Percentiles rank a stretch among this genome's conserved stretches.
phyloP scores from a whole-genome alignment of 2,888 invertebrate species.

The Apoda limacodes region DNA sequence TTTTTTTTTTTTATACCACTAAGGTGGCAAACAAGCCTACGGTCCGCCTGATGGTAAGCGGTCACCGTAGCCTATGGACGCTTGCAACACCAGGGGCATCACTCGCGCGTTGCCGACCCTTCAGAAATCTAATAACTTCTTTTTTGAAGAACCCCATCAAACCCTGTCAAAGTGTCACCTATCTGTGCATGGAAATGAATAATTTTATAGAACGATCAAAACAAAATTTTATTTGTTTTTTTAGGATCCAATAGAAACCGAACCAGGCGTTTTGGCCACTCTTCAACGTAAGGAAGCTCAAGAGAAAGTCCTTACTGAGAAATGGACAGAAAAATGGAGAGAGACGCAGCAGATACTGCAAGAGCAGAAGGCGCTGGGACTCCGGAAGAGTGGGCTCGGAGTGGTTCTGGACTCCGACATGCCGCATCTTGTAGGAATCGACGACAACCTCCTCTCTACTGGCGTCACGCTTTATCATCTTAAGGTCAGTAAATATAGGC shows the following conservation, averaged over 20 bases:
- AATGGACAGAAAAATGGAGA: constrained; percentile 95
- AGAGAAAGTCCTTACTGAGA: constrained; percentile 89
- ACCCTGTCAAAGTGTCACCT: too few relatives aligned
- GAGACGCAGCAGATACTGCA: constrained; percentile 89
- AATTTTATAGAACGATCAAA: too few relatives aligned
- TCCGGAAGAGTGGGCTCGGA: constrained; percentile 89
- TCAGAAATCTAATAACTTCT: too few relatives aligned
- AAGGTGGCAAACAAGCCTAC: too few relatives aligned
- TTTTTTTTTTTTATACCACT: too few relatives aligned
- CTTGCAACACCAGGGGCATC: too few relatives aligned
- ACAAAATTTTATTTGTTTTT: too few relatives aligned
- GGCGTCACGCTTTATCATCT: constrained; percentile 92
- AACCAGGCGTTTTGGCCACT: constrained; percentile 80
- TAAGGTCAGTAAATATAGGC: constrained; percentile 76
- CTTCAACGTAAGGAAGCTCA: constrained; percentile 92
- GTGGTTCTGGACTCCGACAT: constrained; percentile 91
- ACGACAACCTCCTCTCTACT: constrained; percentile 89
- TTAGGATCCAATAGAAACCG: constrained; percentile 63
- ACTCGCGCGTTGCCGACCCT: too few relatives aligned
- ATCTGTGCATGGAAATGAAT: too few relatives aligned
- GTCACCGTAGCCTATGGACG: too few relatives aligned
- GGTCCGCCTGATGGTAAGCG: too few relatives aligned
- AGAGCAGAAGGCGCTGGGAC: constrained; percentile 87
- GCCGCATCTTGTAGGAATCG: constrained; percentile 93
- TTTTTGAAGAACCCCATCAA: too few relatives aligned